Base-by-base conservation (phyloP, 2,797 vertebrate species). In the Pempheris klunzingeri region DNA sequence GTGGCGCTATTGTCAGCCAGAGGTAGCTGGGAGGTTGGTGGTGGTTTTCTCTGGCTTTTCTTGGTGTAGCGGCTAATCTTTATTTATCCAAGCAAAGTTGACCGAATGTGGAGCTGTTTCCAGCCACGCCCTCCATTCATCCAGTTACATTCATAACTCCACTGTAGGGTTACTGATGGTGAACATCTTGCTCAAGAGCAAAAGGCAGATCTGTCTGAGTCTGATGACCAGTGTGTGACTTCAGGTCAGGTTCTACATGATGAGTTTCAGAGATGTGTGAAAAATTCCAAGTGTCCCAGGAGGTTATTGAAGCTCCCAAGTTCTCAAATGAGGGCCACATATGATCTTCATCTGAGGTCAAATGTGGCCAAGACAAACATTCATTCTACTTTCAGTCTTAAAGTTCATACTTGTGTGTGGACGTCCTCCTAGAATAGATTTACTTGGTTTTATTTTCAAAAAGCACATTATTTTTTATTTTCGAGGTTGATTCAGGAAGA, bases 121-220 rank as follows among this genome's bases (percentile, higher is more conserved):
- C 60, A 55, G 71, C 32, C 74, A 17, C 60, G 12, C 79, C 81
- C 24, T 67, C 57, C 36, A 76, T 78, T 77, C 59, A 86, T 26
- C 20, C 1, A 3, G 17, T 9, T 26, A 7, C 36, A 53, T 3
- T 57, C 46, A 44, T 62, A 52, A 22, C 5, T 5, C 28, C 20
- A 8, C 32, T 3, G 38, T 8, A 11, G 26, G 20, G 9, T 28
- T 0, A 32, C 13, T 26, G 17, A 34, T 10, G 49, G n/a, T 12
- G 4, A 43, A 62, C 22, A 14, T 24, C 4, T 72, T 36, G 24
- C 57, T 68, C 34, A 26, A 55, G 43, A 52, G 10, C 46, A 34
- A 38, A 54, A 20, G 53, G 17, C 65, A 34, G 28, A 38, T 24
- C 15, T 17, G 28, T 50, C 49, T n/a, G 5, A 32, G 9, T 39